These are phyloP conservation scores for Poeciliopsis infans DNA, from an alignment of 2,797 vertebrate species.

Conservation along the genomic window DNA sequence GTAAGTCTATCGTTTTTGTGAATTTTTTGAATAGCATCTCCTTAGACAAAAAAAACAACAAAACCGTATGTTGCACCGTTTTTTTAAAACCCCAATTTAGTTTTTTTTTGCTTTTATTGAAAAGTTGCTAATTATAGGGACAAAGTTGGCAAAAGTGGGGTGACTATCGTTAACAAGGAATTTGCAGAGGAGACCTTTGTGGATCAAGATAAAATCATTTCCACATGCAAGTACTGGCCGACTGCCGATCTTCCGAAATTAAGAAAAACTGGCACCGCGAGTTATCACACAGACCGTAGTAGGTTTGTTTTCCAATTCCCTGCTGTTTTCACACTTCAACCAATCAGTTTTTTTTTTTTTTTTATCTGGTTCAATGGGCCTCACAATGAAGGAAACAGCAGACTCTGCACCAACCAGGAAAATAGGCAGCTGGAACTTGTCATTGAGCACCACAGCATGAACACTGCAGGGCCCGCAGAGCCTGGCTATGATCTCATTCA, in stretches of 20 bases:
- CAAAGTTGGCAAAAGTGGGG: neutral
- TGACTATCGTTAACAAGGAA: neutral
- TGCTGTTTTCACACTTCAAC: neutral
- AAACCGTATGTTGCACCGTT: too few species aligned
- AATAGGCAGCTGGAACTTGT: slow-evolving; percentile 97
- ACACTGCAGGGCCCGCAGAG: slow-evolving; percentile 96
- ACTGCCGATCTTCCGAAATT: too few species aligned
- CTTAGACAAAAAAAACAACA: neutral
- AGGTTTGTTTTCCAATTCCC: neutral
- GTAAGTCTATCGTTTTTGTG: neutral
- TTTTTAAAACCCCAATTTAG: too few species aligned
- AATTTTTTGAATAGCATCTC: neutral
- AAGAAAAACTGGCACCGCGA: too few species aligned
- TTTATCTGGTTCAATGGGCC: neutral
- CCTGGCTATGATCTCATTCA: slow-evolving; percentile 89
- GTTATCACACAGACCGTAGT: neutral
- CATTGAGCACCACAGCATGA: slow-evolving; percentile 95
- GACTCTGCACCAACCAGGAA: slow-evolving; percentile 86
- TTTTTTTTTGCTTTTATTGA: neutral
- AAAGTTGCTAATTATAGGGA: neutral
- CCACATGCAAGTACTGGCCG: too few species aligned
- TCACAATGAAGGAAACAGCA: neutral
- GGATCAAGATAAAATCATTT: too few species aligned
- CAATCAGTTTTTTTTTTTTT: neutral
- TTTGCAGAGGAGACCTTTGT: neutral